Evolutionary conservation across 2,888 invertebrate genomes (phyloP), one percentile per base, ranked within the genome.

Genomic region (Drosophila bunnanda): DNA sequence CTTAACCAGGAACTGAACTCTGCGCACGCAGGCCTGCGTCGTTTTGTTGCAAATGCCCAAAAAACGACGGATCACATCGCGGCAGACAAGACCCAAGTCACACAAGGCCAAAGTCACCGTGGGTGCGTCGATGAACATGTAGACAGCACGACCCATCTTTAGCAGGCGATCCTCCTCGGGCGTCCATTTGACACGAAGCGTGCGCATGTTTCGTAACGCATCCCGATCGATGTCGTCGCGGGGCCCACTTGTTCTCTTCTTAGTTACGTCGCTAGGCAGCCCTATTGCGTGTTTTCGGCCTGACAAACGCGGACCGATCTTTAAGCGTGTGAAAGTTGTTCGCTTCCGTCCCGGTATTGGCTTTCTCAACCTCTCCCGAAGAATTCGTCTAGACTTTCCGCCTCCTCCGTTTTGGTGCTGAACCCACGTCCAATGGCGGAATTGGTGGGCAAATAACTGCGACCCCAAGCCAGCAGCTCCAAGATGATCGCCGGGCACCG

Each of bases 391-490:
- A 30, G 62, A 36, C 64, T 77, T 77, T 25, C 46, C 34, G 9
- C 20, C 46, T 28, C 46, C 34, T 7, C 22, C 48, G 25, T 46
- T 52, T 39, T 72, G 69, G 15, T 41, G 68, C 38, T 72, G 72
- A 17, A 90, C 79, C 94, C 94, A 94, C 34, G 93, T 93, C 96
- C 96, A 96, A 78, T 95, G 95, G 17, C 94, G 93, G 68, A 94
- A 94, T 5, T 95, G 90, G 82, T 95, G 95, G 0, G 95, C 92
- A 92, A 95, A 96, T 22, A 96, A 92, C 0, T 94, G 93, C 0
- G 96, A 95, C 89, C 96, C 96, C 0, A 96, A 92, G 0, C 97
- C 96, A 15, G 94, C 96, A 0, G 96, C 91, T 3, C 91, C 92
- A 61, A 93, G 92, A 6, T 93, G 93, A 92, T 97, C 96, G 0